Conservation (phyloP, 2,797 vertebrate genomes). For the Poecilia gillii region DNA sequence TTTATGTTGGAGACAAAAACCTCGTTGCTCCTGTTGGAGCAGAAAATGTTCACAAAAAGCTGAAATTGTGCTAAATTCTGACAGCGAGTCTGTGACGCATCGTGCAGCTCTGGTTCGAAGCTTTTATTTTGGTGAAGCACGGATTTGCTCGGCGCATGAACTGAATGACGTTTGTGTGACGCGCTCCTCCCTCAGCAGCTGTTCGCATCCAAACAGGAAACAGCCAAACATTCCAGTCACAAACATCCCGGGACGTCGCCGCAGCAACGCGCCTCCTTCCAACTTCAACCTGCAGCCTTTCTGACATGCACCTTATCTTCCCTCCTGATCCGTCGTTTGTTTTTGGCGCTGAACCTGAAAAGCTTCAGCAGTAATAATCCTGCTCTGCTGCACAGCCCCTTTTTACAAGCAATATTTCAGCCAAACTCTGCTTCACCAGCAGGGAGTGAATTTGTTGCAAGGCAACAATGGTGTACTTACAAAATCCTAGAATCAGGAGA, state of each 20-base stretch:
- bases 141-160: not conserved
- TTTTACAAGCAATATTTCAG: slow-evolving; percentile 67
- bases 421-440: slow-evolving; percentile 63
- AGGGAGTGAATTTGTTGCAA: slow-evolving; percentile 66
- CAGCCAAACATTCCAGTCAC: slow-evolving; percentile 90
- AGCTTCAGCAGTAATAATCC: slow-evolving; percentile 13
- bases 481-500: slow-evolving; percentile 51
- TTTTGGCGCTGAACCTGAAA: slow-evolving; percentile 21
- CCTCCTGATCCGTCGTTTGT: slow-evolving; percentile 18
- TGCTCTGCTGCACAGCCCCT: slow-evolving; percentile 31
- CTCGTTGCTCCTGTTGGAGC: not conserved
- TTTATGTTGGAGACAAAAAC: not conserved
- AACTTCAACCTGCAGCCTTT: slow-evolving; percentile 43
- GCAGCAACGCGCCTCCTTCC: slow-evolving; percentile 40
- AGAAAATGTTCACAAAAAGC: not conserved
- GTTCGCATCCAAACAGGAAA: slow-evolving; percentile 25
- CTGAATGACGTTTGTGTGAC: not conserved
- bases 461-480: slow-evolving; percentile 53
- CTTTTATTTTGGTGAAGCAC: not conserved
- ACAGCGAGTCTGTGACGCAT: too few relatives aligned
- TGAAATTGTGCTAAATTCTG: not conserved
- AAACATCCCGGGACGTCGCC: not conserved
- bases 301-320: slow-evolving; percentile 80
- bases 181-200: not conserved
- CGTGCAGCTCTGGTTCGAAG: not conserved